Evolutionary conservation across 2,888 invertebrate species (phyloP).

Genomic region (Micoletzkya japonica): DNA sequence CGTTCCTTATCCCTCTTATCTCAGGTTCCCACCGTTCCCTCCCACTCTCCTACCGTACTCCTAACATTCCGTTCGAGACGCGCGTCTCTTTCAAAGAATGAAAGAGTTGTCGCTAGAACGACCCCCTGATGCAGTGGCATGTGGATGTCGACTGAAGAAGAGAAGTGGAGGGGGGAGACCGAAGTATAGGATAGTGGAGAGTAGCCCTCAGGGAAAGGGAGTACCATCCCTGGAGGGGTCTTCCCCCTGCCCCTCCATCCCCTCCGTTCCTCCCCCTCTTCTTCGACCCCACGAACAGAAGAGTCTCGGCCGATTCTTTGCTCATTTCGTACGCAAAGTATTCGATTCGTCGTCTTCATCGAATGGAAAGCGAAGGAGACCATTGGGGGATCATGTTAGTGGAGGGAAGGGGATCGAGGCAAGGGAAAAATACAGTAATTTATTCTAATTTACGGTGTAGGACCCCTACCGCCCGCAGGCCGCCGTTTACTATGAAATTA

Average conservation of each 20-base stretch:
- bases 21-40: not conserved
- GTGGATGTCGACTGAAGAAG: constrained; percentile 40
- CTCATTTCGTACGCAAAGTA: constrained; percentile 47
- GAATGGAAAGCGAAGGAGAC: constrained; percentile 8
- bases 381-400: constrained; percentile 7
- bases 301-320: constrained; percentile 39
- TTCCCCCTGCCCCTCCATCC: not conserved
- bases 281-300: constrained; percentile 24
- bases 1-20: not conserved
- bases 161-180: constrained; percentile 27
- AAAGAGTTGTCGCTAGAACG: constrained; percentile 37
- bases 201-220: too few species aligned
- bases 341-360: constrained; percentile 34
- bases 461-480: too few species aligned
- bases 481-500: too few species aligned
- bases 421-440: too few species aligned
- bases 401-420: too few species aligned
- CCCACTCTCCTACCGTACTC: constrained; percentile 27
- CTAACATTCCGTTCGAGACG: constrained; percentile 32
- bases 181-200: not conserved
- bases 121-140: constrained; percentile 47
- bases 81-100: constrained; percentile 32
- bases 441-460: too few species aligned
- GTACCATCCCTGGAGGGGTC: not conserved
- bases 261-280: constrained; percentile 13